These are phyloP conservation scores for Panagrolaimus sp. DNA, from an alignment of 1,140 invertebrate species.

Conservation along the genomic window DNA sequence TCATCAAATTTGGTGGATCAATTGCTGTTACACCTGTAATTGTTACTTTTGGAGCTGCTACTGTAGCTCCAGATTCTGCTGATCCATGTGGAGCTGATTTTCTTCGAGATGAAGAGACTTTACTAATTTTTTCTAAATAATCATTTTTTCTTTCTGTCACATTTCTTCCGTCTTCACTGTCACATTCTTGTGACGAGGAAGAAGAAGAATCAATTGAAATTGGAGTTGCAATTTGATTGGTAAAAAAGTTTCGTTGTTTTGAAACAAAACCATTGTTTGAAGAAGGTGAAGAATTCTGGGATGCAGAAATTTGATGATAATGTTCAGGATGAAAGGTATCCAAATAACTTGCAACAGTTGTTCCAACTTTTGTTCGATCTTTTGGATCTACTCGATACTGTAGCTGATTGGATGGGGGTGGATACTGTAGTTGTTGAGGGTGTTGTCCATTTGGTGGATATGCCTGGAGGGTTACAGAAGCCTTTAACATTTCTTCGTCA, in stretches of 20 bases:
- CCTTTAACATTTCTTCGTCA: not conserved
- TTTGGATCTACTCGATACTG: not conserved
- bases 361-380: slow-evolving; percentile 2
- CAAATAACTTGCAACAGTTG: not conserved
- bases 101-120: too few species aligned
- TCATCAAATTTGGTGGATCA: not conserved
- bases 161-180: too few species aligned
- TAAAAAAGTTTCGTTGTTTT: not conserved
- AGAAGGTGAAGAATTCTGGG: not conserved
- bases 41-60: not conserved
- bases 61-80: not conserved
- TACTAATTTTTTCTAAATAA: too few species aligned
- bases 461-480: not conserved
- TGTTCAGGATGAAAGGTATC: slow-evolving; percentile 1
- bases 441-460: not conserved
- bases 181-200: too few species aligned
- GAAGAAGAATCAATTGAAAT: not conserved
- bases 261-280: not conserved
- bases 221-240: not conserved
- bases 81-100: not conserved
- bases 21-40: not conserved
- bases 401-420: not conserved
- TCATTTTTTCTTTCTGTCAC: too few species aligned
- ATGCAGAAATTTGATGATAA: not conserved
- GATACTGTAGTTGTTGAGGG: not conserved